A percentile compares a stretch with the other conserved stretches of the same genome.
These are phyloP conservation scores for Phengaris arion DNA, from an alignment of 2,888 invertebrate species.

Conservation along the genomic window DNA sequence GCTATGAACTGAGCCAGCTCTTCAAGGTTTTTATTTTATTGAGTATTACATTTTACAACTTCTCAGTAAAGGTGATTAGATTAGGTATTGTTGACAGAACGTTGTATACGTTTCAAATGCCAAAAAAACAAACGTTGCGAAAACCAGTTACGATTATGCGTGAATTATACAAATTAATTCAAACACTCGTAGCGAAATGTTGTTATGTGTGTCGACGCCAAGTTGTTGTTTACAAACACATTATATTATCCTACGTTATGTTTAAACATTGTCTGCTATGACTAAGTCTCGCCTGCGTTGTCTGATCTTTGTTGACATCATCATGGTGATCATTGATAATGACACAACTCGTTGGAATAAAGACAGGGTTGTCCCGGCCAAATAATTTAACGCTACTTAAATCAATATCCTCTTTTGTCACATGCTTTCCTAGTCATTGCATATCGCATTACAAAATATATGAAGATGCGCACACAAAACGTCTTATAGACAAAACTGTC, in stretches of 20 bases:
- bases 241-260: not conserved
- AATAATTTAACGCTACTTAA: too few relatives aligned
- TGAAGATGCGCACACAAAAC: too few relatives aligned
- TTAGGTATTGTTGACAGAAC: not conserved
- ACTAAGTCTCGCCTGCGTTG: not conserved
- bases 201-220: not conserved
- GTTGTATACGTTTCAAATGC: not conserved
- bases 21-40: not conserved
- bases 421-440: too few relatives aligned
- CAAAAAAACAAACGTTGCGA: not conserved
- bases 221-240: constrained; percentile 8
- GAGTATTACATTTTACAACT: constrained; percentile 10
- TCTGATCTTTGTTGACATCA: not conserved
- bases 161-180: not conserved
- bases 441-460: too few relatives aligned
- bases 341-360: too few relatives aligned
- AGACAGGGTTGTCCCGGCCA: too few relatives aligned
- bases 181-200: not conserved
- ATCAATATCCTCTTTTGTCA: too few relatives aligned
- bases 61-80: not conserved
- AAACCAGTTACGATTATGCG: not conserved
- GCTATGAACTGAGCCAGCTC: not conserved
- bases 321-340: too few relatives aligned
- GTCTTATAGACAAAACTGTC: too few relatives aligned
- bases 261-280: not conserved